Percentiles rank a stretch among this genome's conserved stretches.
These are phyloP conservation scores for Maniola jurtina DNA, from an alignment of 1,140 invertebrate species.

Conservation along the genomic window DNA sequence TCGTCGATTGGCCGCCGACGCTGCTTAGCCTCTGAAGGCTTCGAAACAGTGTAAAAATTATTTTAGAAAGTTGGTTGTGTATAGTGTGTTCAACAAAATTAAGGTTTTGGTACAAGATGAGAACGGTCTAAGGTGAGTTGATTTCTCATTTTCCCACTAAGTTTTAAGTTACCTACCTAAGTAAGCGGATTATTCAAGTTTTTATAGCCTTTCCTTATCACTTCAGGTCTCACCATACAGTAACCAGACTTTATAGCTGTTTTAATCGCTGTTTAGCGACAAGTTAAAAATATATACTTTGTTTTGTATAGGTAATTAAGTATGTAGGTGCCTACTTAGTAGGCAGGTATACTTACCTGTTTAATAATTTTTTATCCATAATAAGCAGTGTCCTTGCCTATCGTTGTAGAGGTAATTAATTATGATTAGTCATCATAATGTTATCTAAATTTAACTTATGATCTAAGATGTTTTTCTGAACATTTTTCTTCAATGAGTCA, in stretches of 20 bases:
- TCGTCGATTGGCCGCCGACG: conserved; percentile 60
- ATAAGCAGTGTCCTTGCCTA: no score
- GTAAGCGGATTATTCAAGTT: not conserved
- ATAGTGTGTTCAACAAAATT: conserved; percentile 31
- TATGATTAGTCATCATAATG: no score
- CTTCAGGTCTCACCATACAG: conserved; percentile 16
- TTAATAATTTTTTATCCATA: no score
- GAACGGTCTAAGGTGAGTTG: conserved; percentile 48
- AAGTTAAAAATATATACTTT: not conserved
- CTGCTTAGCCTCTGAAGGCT: conserved; percentile 62
- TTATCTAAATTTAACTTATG: conserved; percentile 15
- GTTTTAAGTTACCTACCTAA: not conserved
- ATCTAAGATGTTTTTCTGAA: conserved; percentile 25
- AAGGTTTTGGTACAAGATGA: conserved; percentile 45
- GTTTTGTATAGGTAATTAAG: no score
- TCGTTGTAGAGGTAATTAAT: no score
- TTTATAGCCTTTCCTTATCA: conserved; percentile 18
- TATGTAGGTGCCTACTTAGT: no score
- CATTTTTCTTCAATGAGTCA: conserved; percentile 22
- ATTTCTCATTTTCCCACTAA: conserved; percentile 6
- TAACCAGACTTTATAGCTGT: conserved; percentile 3
- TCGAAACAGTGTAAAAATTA: conserved; percentile 48
- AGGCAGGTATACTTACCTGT: no score
- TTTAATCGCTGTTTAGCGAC: not conserved
- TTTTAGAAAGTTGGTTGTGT: conserved; percentile 65